Evolutionary conservation across 1,140 invertebrate species (phyloP), one percentile per base, ranked within the genome.

Genomic region (Musca vetustissima): DNA sequence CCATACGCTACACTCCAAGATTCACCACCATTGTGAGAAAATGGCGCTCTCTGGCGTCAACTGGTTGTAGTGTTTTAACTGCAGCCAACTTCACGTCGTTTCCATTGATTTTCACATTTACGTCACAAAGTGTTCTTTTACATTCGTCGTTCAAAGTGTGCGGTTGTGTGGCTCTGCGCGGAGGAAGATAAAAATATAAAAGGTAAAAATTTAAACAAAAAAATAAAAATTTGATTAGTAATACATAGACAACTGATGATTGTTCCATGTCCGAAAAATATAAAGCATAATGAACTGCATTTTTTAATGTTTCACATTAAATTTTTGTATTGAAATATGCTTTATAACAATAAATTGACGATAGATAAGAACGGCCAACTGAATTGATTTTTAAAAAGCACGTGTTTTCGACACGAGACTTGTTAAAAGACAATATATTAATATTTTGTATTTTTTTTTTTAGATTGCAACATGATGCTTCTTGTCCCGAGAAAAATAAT

Each of bases 341-440:
- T 55, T 43, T 28, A 32, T 57, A 53, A 9, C 2, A 53, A 21
- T n/a, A 55, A 47, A 4, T 69, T 69, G 68, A 64, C 48, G 68
- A 69, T 69, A 69, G 68, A 69, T 69, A 69, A 69, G 68, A 69
- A 69, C 68, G 68, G 68, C 68, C 68, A 69, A 53, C 68, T 69
- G 68, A 69, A 25, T 52, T 43, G 28, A n/a, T n/a, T 43, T 43
- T 9, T 43, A 11, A 43, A 43, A 28, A 28, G 3, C 28, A 28
- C 28, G 28, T 28, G 28, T 28, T 3, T 28, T 43, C 11, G 4
- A 11, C 4, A 28, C 3, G 3, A 28, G 28, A 28, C 3, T 4
- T 4, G 8, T 4, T 28, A 8, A 8, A 28, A 28, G 28, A 28
- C 11, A 43, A 43, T 11, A 8, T 43, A 43, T 43, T 13, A 13